Base-by-base conservation (phyloP, 1,140 invertebrate genomes). In the Drosophila pseudoobscura region DNA sequence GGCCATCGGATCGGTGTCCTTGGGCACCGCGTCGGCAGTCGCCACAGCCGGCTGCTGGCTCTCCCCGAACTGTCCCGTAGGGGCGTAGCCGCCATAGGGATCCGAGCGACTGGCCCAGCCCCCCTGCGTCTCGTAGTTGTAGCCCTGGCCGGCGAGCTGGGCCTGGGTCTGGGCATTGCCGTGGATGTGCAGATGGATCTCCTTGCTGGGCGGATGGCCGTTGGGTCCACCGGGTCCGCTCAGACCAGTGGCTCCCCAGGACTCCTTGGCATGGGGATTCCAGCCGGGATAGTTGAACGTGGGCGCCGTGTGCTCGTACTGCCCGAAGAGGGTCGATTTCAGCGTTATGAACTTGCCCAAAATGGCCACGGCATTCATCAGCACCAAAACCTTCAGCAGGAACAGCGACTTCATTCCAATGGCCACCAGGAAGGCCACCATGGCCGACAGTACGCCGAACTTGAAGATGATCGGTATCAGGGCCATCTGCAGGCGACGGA, bases 391-490 rank as follows among this genome's bases (percentile, higher is more conserved):
- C 62, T 92, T 92, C 0, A 92, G 90, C 20, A 93, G 85, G 52
- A 92, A 92, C 35, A 93, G 62, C 0, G 91, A 92, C 57, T 93
- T 93, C 75, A 93, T 88, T 2, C 89, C 90, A 47, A 93, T 82
- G 46, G 92, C 88, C 13, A 92, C 91, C 8, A 93, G 73, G 15
- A 91, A 92, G 4, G 78, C 88, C 2, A 93, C 87, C 60, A 93
- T 91, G 11, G 92, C 92, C 0, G 92, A 92, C 22, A 93, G 92
- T 0, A 93, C 91, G 0, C 92, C 92, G 63, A 93, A 82, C 77
- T 93, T 93, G 55, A 92, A 93, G 74, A 93, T 92, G n/a, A 93
- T 89, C 5, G 92, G 92, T 9, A 93, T 88, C 22, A 93, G 49
- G 0, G 92, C 87, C 91, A 92, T 89, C 65, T 92, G 89, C 9